These are phyloP conservation scores for Chroicocephalus ridibundus DNA, from an alignment of 2,113 vertebrate genomes.

Conservation along the genomic window DNA sequence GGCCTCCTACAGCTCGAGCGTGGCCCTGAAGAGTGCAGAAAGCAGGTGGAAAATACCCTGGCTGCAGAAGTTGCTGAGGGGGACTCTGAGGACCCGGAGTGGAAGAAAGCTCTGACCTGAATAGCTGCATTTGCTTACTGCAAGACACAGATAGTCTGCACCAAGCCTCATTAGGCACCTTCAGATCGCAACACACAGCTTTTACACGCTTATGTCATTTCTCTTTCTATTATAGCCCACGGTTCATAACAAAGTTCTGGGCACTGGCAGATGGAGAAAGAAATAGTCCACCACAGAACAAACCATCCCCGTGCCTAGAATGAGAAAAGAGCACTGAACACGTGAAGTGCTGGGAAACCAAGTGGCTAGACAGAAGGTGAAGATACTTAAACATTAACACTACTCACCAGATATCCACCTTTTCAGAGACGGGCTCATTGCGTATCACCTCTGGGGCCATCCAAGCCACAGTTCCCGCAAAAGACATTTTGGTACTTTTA, in stretches of 20 bases:
- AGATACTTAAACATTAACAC: neutral
- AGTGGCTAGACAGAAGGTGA: neutral
- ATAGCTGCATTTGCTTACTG: neutral
- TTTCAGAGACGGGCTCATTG: constrained; percentile 97
- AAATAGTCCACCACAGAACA: neutral
- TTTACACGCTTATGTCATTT: neutral
- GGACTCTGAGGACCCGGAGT: neutral
- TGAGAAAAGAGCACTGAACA: neutral
- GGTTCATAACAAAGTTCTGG: neutral
- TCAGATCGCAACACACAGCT: neutral
- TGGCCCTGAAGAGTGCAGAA: neutral
- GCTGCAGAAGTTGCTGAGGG: neutral
- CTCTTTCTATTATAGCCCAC: neutral
- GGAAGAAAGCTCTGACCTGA: neutral
- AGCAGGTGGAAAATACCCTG: neutral
- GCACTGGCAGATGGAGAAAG: neutral
- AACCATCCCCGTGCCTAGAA: neutral
- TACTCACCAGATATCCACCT: constrained; percentile 97
- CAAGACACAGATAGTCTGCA: neutral
- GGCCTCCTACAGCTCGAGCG: neutral
- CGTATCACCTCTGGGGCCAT: constrained; percentile 98
- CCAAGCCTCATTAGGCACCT: neutral
- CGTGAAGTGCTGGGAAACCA: neutral
- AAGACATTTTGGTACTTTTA: constrained; percentile 99
- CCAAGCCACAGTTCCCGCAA: constrained; percentile 97